Percentiles rank a stretch among this genome's conserved stretches.
phyloP scores from a whole-genome alignment of 2,797 vertebrate species.

The Gymnoscopelus braueri region DNA sequence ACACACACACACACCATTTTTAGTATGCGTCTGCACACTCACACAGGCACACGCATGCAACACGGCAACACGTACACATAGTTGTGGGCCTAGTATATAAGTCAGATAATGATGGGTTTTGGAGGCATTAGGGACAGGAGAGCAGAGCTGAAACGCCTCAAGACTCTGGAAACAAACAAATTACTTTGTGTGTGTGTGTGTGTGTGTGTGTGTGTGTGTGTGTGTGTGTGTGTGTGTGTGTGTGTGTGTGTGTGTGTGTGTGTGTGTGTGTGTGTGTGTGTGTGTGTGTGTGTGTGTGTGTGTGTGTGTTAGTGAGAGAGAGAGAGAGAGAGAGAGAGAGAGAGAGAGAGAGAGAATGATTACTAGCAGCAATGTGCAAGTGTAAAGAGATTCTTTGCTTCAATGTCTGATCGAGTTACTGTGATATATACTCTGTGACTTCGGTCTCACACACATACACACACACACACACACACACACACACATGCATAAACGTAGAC shows the following conservation, averaged over 20 bases:
- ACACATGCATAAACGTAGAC: not conserved
- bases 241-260: slow-evolving; percentile 19
- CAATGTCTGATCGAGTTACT: slow-evolving; percentile 64
- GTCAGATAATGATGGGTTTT: slow-evolving; percentile 81
- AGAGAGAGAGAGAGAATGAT: not conserved
- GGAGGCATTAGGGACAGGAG: slow-evolving; percentile 73
- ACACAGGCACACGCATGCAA: slow-evolving; percentile 37
- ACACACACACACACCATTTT: slow-evolving; percentile 5
- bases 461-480: slow-evolving; percentile 16
- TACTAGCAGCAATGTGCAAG: slow-evolving; percentile 41
- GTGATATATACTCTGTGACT: slow-evolving; percentile 65
- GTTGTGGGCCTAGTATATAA: slow-evolving; percentile 66
- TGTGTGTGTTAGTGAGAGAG: too few relatives aligned
- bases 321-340: too few relatives aligned
- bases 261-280: slow-evolving; percentile 1
- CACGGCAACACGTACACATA: not conserved
- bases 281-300: too few relatives aligned
- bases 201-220: slow-evolving; percentile 10
- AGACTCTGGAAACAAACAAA: slow-evolving; percentile 79
- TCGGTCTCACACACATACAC: slow-evolving; percentile 36
- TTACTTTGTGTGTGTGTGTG: slow-evolving; percentile 48
- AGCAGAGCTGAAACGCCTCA: slow-evolving; percentile 74
- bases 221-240: slow-evolving; percentile 2
- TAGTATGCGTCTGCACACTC: not conserved
- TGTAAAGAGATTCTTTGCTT: slow-evolving; percentile 66